Percentiles rank a stretch among this genome's conserved stretches.
Evolutionary conservation across 2,888 invertebrate genomes (phyloP).

Genomic region (Cinara cedri): DNA sequence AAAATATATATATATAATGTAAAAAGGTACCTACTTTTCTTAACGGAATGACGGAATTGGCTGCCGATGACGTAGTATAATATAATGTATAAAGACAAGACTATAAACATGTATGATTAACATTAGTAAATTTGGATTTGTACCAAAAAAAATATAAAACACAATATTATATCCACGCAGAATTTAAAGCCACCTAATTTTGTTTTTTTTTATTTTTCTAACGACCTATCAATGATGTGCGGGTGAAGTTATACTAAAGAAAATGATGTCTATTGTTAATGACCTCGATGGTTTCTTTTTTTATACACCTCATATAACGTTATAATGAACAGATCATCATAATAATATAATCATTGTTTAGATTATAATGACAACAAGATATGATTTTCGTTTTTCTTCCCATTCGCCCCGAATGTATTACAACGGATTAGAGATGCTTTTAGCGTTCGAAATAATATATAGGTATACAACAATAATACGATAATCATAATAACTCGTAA

Average conservation of each 20-base stretch:
- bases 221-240: not conserved
- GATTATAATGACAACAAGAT: constrained; percentile 21
- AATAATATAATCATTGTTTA: constrained; percentile 16
- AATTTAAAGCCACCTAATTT: not conserved
- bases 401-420: constrained; percentile 22
- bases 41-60: too few relatives aligned
- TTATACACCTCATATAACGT: not conserved
- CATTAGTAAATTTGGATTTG: constrained; percentile 8
- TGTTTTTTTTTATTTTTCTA: not conserved
- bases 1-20: too few relatives aligned
- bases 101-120: too few relatives aligned
- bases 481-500: not conserved
- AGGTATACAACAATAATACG: not conserved
- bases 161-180: not conserved
- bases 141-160: not conserved
- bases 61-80: too few relatives aligned
- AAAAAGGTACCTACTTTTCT: too few relatives aligned
- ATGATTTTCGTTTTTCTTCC: constrained; percentile 14
- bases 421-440: not conserved
- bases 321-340: constrained; percentile 18
- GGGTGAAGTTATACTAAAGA: constrained; percentile 1
- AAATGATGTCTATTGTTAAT: constrained; percentile 17
- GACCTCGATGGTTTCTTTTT: constrained; percentile 24
- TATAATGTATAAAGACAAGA: too few relatives aligned
- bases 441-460: too few relatives aligned